A percentile compares a stretch with the other conserved stretches of the same genome.
Conservation (phyloP, 2,888 invertebrate species). For the Eupithecia tripunctaria region DNA sequence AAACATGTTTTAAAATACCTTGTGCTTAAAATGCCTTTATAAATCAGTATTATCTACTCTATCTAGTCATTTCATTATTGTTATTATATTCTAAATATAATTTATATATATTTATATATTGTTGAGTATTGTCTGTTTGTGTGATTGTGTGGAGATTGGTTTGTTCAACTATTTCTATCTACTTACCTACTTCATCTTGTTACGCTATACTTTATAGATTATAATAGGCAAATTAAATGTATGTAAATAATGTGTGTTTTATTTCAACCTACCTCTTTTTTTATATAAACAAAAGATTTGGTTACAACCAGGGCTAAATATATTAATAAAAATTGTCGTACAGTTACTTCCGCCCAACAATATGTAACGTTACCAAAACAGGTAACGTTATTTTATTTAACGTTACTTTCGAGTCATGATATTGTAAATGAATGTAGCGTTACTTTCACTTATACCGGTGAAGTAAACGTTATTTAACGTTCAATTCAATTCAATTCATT, state of each 20-base stretch:
- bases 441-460: too few relatives aligned
- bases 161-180: conserved; percentile 33
- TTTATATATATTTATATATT: conserved; percentile 47
- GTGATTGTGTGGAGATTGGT: conserved; percentile 47
- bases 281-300: too few relatives aligned
- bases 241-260: conserved; percentile 64
- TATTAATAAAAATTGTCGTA: too few relatives aligned
- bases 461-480: too few relatives aligned
- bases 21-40: conserved; percentile 41
- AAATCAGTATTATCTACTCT: conserved; percentile 35
- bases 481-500: too few relatives aligned
- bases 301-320: too few relatives aligned
- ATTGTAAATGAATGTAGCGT: too few relatives aligned
- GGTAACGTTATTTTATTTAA: too few relatives aligned
- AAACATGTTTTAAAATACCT: conserved; percentile 20
- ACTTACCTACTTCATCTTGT: conserved; percentile 54
- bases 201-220: conserved; percentile 66
- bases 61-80: conserved; percentile 37
- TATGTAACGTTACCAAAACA: too few relatives aligned
- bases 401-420: too few relatives aligned
- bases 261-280: not conserved
- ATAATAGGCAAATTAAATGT: conserved; percentile 72
- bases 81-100: conserved; percentile 46
- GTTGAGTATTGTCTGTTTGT: conserved; percentile 39
- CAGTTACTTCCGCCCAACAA: too few relatives aligned